A percentile compares a stretch with the other conserved stretches of the same genome.
phyloP scores from a whole-genome alignment of 2,888 invertebrate genomes.

The Ctenicera cuprea region DNA sequence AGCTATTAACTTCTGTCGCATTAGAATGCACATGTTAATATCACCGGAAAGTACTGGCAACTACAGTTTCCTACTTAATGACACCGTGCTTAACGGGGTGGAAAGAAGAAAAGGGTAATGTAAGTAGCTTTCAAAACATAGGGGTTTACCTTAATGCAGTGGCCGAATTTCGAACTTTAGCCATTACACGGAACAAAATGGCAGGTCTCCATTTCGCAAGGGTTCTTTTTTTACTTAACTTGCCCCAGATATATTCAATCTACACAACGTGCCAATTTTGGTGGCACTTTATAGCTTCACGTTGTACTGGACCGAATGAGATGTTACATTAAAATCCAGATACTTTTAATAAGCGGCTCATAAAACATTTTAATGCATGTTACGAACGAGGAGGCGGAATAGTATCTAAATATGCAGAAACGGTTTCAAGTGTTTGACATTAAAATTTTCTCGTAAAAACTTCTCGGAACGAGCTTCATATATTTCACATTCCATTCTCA shows the following conservation, averaged over 20 bases:
- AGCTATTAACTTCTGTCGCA: background rate
- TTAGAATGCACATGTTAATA: constrained; percentile 31
- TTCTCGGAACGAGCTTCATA: constrained; percentile 44
- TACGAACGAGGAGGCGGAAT: constrained; percentile 4
- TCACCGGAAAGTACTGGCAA: constrained; percentile 11
- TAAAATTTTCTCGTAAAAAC: constrained; percentile 47
- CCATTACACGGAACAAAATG: constrained; percentile 26
- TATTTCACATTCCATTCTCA: constrained; percentile 48
- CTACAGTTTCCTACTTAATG: constrained; percentile 28
- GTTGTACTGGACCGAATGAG: background rate
- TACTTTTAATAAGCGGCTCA: constrained; percentile 1
- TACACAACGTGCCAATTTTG: background rate
- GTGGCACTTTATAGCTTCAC: background rate
- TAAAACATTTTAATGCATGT: constrained; percentile 31
- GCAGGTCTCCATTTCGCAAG: constrained; percentile 17
- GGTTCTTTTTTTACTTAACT: constrained; percentile 18
- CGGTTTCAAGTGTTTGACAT: constrained; percentile 42
- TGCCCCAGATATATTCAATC: background rate
- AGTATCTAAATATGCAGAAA: constrained; percentile 41
- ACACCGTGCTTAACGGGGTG: constrained; percentile 30
- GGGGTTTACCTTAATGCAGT: constrained; percentile 29
- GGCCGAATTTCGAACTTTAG: constrained; percentile 34
- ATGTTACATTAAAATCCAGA: constrained; percentile 9
- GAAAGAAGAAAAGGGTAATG: constrained; percentile 37
- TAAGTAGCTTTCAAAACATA: constrained; percentile 31